Evolutionary conservation across 2,797 vertebrate genomes (phyloP), one percentile per base, ranked within the genome.

Genomic region (Knipowitschia caucasica): DNA sequence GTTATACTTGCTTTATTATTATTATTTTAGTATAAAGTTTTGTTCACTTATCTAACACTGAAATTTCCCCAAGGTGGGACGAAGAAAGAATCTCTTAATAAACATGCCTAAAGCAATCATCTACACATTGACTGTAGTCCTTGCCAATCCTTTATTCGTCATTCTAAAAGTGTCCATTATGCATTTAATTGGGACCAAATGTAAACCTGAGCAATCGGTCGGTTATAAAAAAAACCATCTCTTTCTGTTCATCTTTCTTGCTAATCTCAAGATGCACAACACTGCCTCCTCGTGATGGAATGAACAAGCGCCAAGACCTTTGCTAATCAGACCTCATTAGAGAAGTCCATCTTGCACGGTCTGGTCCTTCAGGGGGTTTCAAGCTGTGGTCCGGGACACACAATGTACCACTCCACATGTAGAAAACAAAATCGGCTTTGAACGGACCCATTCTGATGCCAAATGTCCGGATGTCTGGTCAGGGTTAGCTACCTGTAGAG

Each of bases 401-500:
- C 74, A 42, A 78, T 2, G 77, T 64, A 58, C 55, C 59, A 59
- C 70, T 69, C 83, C 69, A 68, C 82, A 83, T 74, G 83, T 69
- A 73, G 78, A 71, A 67, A 10, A 10, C 53, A 69, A 73, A 56
- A 64, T 67, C 67, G 24, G 51, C 88, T 89, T 89, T 90, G 86
- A 89, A 81, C n/a, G n/a, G 84, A 74, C 70, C 45, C 67, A 60
- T 67, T 63, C 56, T 30, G 40, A 71, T 56, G 78, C 84, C 86
- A 88, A 83, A 77, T 73, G 73, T 86, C 81, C 78, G 45, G 56
- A 71, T 61, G 67, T 82, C 63, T n/a, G 68, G 73, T 77, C 68
- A 61, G 81, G 80, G 77, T 82, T 67, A 59, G 71, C 74, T 84
- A 88, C 86, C 86, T 86, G 82, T 84, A 75, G 73, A 62, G 82